Evolutionary conservation across 1,140 invertebrate species (phyloP).

Genomic region (Drosophila tropicalis): DNA sequence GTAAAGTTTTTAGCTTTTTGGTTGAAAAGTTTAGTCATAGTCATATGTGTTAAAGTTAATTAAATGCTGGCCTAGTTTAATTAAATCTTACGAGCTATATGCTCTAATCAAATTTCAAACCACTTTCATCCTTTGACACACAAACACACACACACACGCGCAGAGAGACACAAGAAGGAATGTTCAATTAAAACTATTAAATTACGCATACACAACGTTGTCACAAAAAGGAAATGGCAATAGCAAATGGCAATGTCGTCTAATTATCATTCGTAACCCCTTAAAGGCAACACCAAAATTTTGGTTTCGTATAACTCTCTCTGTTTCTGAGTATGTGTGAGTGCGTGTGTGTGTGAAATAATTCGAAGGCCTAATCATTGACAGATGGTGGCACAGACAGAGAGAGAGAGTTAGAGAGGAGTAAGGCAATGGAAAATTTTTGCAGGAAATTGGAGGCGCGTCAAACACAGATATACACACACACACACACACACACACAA

Average conservation of each 20-base stretch:
- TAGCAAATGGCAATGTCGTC: conserved; percentile 14
- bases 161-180: conserved; percentile 17
- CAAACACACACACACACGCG: background rate
- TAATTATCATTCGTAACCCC: conserved; percentile 61
- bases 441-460: conserved; percentile 66
- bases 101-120: conserved; percentile 46
- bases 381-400: background rate
- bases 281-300: conserved; percentile 40
- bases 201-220: conserved; percentile 57
- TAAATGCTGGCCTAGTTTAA: conserved; percentile 38
- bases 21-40: conserved; percentile 34
- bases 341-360: background rate
- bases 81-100: conserved; percentile 25
- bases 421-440: conserved; percentile 31
- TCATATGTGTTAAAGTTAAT: conserved; percentile 16
- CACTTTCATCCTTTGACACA: conserved; percentile 27
- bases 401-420: background rate
- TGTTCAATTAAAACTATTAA: conserved; percentile 79
- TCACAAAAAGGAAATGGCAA: conserved; percentile 23
- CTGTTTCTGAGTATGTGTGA: no score
- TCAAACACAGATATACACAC: conserved; percentile 31
- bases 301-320: conserved; percentile 2
- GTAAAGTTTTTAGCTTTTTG: conserved; percentile 10
- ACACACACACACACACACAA: conserved; percentile 34
- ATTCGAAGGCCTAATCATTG: conserved; percentile 9